Percentiles rank a stretch among this genome's conserved stretches.
phyloP scores from a whole-genome alignment of 2,113 vertebrate genomes.

The Xiphophorus couchianus region DNA sequence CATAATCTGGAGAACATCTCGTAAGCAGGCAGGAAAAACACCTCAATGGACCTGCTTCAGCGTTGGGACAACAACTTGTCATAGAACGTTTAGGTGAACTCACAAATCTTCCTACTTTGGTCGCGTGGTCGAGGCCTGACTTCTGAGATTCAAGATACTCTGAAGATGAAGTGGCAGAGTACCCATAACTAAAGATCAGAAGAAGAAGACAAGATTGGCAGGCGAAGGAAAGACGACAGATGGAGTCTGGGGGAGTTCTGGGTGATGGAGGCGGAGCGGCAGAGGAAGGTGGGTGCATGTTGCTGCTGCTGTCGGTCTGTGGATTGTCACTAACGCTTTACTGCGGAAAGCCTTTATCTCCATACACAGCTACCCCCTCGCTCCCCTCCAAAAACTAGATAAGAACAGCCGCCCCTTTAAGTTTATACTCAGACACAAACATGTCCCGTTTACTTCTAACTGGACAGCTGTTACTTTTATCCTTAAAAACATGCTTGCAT shows the following conservation, averaged over 20 bases:
- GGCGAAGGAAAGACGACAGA: not conserved
- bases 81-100: constrained; percentile 30
- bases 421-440: not conserved
- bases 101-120: constrained; percentile 24
- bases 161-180: constrained; percentile 2
- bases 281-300: constrained; percentile 21
- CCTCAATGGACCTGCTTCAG: not conserved
- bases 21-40: too few relatives aligned
- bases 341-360: constrained; percentile 46
- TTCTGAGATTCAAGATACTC: constrained; percentile 25
- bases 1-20: too few relatives aligned
- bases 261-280: constrained; percentile 9
- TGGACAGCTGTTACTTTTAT: too few relatives aligned
- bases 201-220: not conserved
- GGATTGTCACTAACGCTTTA: constrained; percentile 63
- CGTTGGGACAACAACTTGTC: constrained; percentile 31
- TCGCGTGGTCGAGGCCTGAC: constrained; percentile 17
- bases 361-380: not conserved
- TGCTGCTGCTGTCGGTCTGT: constrained; percentile 41
- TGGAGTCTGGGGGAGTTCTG: not conserved
- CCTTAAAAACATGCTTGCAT: too few relatives aligned
- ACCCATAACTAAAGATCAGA: constrained; percentile 21
- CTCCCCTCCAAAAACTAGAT: constrained; percentile 5
- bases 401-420: constrained; percentile 26
- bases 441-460: too few relatives aligned